Base-by-base conservation (phyloP, 2,797 vertebrate species). In the Oreochromis mossambicus region DNA sequence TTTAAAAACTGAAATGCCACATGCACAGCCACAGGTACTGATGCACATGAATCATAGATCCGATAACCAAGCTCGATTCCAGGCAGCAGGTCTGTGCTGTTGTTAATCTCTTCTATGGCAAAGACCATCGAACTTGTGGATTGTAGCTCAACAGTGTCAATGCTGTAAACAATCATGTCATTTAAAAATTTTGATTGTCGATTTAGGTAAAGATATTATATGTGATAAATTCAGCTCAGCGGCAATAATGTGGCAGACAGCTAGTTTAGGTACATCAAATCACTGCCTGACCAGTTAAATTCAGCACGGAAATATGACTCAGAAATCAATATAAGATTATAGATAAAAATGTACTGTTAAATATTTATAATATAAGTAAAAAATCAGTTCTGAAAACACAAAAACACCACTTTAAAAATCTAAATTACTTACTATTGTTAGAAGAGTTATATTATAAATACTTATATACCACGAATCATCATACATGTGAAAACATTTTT, bases 101-200 rank as follows among this genome's bases (percentile, higher is more conserved):
- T 93, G 87, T 95, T 95, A 13, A 95, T 95, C 55, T 95, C 92
- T 10, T 92, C 88, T 1, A 95, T 88, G 12, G 93, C 88, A 36
- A 93, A 95, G 7, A 91, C 13, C 92, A 95, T 92, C 29, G 92
- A 73, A 1, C 87, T 91, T 3, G 91, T 83, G 6, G 94, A 92
- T 58, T 89, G 92, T 29, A 61, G 56, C 5, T 34, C 56, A 61
- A 11, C 6, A 34, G 9, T 61, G 56, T 34, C 29, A 34, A 61
- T 61, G 29, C 56, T 61, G 29, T 34, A 61, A 34, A 34, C 15
- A 11, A 34, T 19, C 56, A 34, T 61, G 56, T 61, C 29, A 61
- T 34, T 61, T 61, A 34, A 34, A 34, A 61, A 61, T 34, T 34
- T 19, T 19, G 17, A 61, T 5, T 61, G 29, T 34, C 1, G 6